Conservation (phyloP, 2,797 vertebrate species). For the Euphonia xanthogaster region DNA sequence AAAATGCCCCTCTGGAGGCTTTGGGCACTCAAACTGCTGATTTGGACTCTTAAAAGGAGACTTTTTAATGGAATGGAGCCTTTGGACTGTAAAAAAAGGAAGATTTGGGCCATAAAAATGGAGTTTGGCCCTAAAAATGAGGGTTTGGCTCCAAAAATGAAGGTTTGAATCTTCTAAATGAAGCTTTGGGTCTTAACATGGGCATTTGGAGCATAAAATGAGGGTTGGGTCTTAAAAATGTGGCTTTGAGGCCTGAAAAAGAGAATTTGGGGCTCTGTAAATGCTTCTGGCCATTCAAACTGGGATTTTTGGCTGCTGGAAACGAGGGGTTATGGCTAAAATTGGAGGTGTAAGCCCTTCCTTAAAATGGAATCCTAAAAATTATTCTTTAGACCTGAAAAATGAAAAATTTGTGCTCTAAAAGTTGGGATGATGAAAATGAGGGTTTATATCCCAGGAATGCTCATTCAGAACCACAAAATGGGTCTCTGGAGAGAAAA, state of each 20-base stretch:
- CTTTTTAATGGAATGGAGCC: not conserved
- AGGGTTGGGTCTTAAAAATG: not conserved
- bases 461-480: not conserved
- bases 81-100: not conserved
- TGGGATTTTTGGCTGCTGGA: not conserved
- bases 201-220: not conserved
- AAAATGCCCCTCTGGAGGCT: not conserved
- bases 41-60: not conserved
- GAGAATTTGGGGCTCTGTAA: not conserved
- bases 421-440: not conserved
- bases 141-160: not conserved
- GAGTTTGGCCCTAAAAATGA: not conserved
- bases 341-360: not conserved
- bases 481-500: not conserved
- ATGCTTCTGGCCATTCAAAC: not conserved
- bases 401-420: not conserved
- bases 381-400: not conserved
- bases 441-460: not conserved
- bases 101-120: not conserved
- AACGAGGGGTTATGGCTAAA: not conserved
- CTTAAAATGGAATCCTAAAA: not conserved
- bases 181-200: not conserved
- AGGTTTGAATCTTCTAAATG: not conserved
- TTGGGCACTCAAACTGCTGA: not conserved
- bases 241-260: not conserved